Evolutionary conservation across 2,113 vertebrate species (phyloP), one percentile per base, ranked within the genome.

Genomic region (Dunckerocampus dactyliophorus): DNA sequence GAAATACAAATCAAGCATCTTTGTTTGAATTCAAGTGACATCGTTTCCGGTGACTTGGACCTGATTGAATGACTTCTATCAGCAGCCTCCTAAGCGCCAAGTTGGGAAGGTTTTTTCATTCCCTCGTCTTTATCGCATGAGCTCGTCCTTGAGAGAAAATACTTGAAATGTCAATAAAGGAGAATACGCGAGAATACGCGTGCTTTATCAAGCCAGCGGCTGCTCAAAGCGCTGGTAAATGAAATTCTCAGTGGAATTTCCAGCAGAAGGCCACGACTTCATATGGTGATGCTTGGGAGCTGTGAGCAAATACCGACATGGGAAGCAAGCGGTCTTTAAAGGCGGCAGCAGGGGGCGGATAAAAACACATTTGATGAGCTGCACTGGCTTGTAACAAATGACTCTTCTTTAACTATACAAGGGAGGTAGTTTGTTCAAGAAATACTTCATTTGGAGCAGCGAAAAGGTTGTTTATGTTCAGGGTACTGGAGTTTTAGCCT

Each of bases 311-410:
- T 73, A 62, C 60, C 39, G 71, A 73, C 63, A 69, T 4, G 2
- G 8, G 12, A 3, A 47, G 37, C 45, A 14, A 24, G 45, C 66
- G 71, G 81, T 84, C 80, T 79, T 74, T 65, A 74, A 74, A 75
- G 74, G 56, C 15, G 24, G 21, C 19, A 8, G 21, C 19, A 8
- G 49, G 13, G 13, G 24, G 53, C 6, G 37, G 37, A 28, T 10
- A 53, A 54, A 54, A 54, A 54, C 6, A 28, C 8, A 10, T n/a
- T 54, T 54, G 52, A 54, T 34, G 52, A 55, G 52, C 31, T 1
- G 31, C 15, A 24, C 24, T 12, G 21, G 21, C 49, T 51, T 9
- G 16, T 24, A 28, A 53, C 51, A 55, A 39, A 55, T 3, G 24
- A 52, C 50, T 16, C 24, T 28, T 28, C 24, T 28, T 28, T 28